Percentiles rank a stretch among this genome's conserved stretches.
Evolutionary conservation across 2,113 vertebrate genomes (phyloP).

Genomic region (Symphodus melops): DNA sequence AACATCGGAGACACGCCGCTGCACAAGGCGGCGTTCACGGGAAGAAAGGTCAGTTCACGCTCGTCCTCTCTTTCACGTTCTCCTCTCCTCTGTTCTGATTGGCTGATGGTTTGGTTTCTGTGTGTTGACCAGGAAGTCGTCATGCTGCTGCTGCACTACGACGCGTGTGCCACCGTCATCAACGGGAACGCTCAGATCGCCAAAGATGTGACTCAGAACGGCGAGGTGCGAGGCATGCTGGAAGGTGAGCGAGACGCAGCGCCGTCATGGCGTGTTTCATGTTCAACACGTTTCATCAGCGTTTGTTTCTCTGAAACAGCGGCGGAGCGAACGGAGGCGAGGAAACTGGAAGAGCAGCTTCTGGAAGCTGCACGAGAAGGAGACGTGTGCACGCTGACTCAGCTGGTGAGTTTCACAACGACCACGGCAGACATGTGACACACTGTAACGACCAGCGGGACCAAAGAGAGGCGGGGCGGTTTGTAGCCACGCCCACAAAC

Average conservation of each 20-base stretch:
- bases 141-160: slow-evolving; percentile 91
- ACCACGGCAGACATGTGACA: no score
- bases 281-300: no score
- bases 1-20: slow-evolving; percentile 94
- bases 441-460: no score
- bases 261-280: background rate
- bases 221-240: slow-evolving; percentile 93
- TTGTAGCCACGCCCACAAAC: no score
- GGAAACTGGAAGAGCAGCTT: slow-evolving; percentile 92
- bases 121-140: slow-evolving; percentile 89
- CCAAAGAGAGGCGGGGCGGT: no score
- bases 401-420: slow-evolving; percentile 84
- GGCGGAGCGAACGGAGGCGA: slow-evolving; percentile 94
- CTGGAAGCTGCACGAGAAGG: slow-evolving; percentile 92
- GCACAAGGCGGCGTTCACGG: slow-evolving; percentile 96
- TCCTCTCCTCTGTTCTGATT: background rate
- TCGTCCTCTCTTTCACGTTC: background rate
- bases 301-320: no score
- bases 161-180: slow-evolving; percentile 90
- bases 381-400: slow-evolving; percentile 83
- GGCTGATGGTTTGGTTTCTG: slow-evolving; percentile 35
- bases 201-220: slow-evolving; percentile 91
- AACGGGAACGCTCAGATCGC: slow-evolving; percentile 95
- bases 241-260: slow-evolving; percentile 85
- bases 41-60: slow-evolving; percentile 87